Evolutionary conservation across 2,113 vertebrate species (phyloP).

Genomic region (Tetraodon nigroviridis): DNA sequence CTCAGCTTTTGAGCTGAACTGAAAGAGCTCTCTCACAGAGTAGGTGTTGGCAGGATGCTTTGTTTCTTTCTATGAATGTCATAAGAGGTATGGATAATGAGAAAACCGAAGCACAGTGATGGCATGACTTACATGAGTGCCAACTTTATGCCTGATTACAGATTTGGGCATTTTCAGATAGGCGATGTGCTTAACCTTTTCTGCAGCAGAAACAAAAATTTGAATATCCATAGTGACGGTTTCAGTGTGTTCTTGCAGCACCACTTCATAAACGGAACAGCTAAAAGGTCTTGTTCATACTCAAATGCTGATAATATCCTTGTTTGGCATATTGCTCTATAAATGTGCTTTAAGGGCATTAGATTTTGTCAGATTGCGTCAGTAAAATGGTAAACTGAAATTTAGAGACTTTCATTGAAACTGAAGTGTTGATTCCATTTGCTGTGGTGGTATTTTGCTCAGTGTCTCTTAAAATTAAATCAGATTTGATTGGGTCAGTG

Average conservation of each 20-base stretch:
- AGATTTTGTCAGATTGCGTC: conserved; percentile 48
- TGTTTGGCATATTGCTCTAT: conserved; percentile 54
- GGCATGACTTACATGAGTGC: conserved; percentile 53
- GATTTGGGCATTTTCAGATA: conserved; percentile 53
- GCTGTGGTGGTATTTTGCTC: conserved; percentile 55
- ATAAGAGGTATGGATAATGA: conserved; percentile 66
- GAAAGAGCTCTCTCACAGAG: conserved; percentile 71
- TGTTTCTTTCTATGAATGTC: conserved; percentile 70
- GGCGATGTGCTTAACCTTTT: conserved; percentile 73
- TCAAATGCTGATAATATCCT: conserved; percentile 48
- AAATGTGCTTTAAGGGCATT: conserved; percentile 45
- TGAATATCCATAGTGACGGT: conserved; percentile 63
- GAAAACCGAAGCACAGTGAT: conserved; percentile 56
- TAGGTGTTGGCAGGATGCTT: conserved; percentile 73
- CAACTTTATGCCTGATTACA: conserved; percentile 55
- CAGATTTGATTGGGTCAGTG: conserved; percentile 22
- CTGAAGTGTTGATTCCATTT: conserved; percentile 43
- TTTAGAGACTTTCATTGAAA: conserved; percentile 42
- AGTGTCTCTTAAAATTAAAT: conserved; percentile 46
- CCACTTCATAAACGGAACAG: conserved; percentile 45
- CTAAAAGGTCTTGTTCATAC: conserved; percentile 71
- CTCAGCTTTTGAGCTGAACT: conserved; percentile 69
- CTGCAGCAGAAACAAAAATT: conserved; percentile 48
- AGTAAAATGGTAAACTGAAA: conserved; percentile 46
- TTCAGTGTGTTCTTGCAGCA: conserved; percentile 61